A percentile compares a stretch with the other conserved stretches of the same genome.
Evolutionary conservation across 1,140 invertebrate species (phyloP).

Genomic region (Panulirus ornatus): DNA sequence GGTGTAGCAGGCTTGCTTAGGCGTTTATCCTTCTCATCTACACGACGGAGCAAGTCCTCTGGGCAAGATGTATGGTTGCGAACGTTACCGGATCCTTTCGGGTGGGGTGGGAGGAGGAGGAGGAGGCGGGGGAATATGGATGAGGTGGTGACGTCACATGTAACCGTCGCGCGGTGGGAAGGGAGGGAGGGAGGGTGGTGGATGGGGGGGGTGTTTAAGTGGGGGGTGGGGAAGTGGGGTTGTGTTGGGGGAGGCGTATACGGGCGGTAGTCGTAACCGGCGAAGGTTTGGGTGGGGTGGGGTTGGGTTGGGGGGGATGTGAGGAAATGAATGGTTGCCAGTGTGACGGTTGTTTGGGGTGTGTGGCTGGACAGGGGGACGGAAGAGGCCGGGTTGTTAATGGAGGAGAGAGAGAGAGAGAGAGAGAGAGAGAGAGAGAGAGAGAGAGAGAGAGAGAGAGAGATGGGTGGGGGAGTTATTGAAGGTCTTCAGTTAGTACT

Average conservation of each 20-base stretch:
- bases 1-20: too few species aligned
- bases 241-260: too few species aligned
- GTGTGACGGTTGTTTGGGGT: background rate
- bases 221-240: background rate
- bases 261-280: background rate
- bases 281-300: too few species aligned
- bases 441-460: background rate
- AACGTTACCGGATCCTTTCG: background rate
- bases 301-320: too few species aligned
- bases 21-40: too few species aligned
- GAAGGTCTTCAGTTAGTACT: too few species aligned
- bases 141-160: conserved; percentile 27
- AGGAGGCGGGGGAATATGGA: too few species aligned
- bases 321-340: too few species aligned
- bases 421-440: background rate
- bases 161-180: conserved; percentile 17
- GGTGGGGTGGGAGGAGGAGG: background rate
- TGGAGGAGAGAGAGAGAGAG: background rate
- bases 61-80: background rate
- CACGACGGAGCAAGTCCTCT: too few species aligned
- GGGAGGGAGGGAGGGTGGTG: background rate
- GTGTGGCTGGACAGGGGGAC: background rate
- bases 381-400: background rate
- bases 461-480: background rate
- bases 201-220: background rate